Percentiles rank a stretch among this genome's conserved stretches.
Conservation (phyloP, 2,888 invertebrate genomes). For the Acrobasis consociella region DNA sequence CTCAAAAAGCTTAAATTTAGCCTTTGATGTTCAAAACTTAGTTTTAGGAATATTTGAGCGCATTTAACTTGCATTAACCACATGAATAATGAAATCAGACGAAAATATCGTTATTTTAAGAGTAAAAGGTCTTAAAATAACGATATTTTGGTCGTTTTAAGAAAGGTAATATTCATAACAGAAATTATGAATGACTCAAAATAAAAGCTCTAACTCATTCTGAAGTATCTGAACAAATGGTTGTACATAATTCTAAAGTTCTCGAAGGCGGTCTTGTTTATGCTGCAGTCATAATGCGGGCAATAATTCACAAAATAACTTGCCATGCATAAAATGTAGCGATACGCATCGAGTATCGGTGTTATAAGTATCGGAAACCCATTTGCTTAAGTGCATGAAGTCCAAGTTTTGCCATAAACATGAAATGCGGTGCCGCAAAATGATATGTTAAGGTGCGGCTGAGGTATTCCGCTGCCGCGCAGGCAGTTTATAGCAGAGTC, state of each 20-base stretch:
- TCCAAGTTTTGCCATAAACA: constrained; percentile 80
- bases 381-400: constrained; percentile 81
- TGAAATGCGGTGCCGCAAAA: constrained; percentile 76
- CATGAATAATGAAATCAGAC: constrained; percentile 14
- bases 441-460: constrained; percentile 75
- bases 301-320: constrained; percentile 66
- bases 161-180: background rate
- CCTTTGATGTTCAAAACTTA: constrained; percentile 65
- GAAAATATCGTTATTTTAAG: background rate
- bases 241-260: constrained; percentile 25
- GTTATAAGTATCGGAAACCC: constrained; percentile 80
- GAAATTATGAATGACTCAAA: constrained; percentile 5
- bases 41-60: constrained; percentile 38
- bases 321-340: constrained; percentile 64
- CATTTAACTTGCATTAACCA: constrained; percentile 26
- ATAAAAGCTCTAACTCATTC: constrained; percentile 18
- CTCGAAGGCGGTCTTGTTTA: constrained; percentile 38
- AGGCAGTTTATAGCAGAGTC: constrained; percentile 25
- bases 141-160: background rate
- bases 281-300: constrained; percentile 45
- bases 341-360: constrained; percentile 63
- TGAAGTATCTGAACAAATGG: constrained; percentile 23
- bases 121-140: too few relatives aligned
- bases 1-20: constrained; percentile 48
- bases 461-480: constrained; percentile 40